These are phyloP conservation scores for Dicroscelio sp. DNA, from an alignment of 2,888 invertebrate genomes.

Conservation along the genomic window DNA sequence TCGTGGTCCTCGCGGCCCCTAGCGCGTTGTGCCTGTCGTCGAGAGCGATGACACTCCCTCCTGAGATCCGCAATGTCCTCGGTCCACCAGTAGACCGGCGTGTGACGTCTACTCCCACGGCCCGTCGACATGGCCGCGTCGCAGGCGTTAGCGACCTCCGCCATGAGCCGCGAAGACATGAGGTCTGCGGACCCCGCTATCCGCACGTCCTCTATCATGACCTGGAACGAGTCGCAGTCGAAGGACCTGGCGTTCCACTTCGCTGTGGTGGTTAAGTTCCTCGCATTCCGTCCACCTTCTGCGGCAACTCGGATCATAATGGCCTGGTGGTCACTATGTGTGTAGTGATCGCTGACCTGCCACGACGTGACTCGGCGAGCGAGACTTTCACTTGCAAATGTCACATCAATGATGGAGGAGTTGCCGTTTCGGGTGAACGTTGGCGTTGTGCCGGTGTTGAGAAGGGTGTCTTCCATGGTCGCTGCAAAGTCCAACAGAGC, in stretches of 20 bases:
- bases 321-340: not conserved
- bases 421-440: not conserved
- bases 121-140: constrained; percentile 49
- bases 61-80: constrained; percentile 62
- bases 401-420: not conserved
- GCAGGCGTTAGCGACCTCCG: constrained; percentile 28
- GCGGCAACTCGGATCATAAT: not conserved
- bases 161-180: constrained; percentile 2
- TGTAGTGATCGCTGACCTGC: not conserved
- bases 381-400: not conserved
- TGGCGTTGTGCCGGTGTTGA: not conserved
- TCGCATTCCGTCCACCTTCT: not conserved
- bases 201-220: not conserved
- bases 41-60: not conserved
- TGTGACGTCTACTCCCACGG: not conserved
- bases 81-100: constrained; percentile 67
- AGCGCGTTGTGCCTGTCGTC: constrained; percentile 42
- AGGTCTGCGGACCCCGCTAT: not conserved
- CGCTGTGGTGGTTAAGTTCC: not conserved
- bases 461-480: not conserved
- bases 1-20: not conserved
- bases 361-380: constrained; percentile 2
- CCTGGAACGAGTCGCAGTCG: constrained; percentile 1
- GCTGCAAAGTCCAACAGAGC: not conserved
- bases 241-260: constrained; percentile 24